Evolutionary conservation across 2,113 vertebrate genomes (phyloP).

Genomic region (Bettongia penicillata): DNA sequence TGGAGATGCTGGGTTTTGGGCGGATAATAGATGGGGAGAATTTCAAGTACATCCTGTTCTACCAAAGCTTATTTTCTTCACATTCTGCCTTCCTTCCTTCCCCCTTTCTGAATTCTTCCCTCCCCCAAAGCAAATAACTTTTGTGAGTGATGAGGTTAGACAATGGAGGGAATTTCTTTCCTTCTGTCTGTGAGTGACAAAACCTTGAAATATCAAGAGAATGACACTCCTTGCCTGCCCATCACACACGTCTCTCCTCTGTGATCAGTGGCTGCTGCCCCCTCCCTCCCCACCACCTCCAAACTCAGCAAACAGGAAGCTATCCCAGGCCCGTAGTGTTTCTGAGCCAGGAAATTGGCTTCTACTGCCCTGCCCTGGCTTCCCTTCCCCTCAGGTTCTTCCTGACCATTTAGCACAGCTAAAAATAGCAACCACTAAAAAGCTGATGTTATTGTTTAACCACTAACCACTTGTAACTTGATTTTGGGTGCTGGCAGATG

Average conservation of each 20-base stretch:
- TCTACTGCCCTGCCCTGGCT: slow-evolving; percentile 76
- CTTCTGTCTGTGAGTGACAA: slow-evolving; percentile 59
- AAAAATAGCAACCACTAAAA: slow-evolving; percentile 66
- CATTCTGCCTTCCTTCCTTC: slow-evolving; percentile 23
- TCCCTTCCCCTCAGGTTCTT: slow-evolving; percentile 73
- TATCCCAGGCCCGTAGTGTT: slow-evolving; percentile 76
- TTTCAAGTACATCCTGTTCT: slow-evolving; percentile 70
- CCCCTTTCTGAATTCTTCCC: neutral
- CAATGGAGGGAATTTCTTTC: slow-evolving; percentile 24
- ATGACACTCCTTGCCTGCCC: neutral
- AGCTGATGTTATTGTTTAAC: slow-evolving; percentile 68
- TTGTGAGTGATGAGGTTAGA: neutral
- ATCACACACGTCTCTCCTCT: slow-evolving; percentile 44
- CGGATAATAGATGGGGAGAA: slow-evolving; percentile 55
- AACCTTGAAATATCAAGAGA: slow-evolving; percentile 64
- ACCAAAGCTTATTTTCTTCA: neutral
- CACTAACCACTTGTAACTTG: slow-evolving; percentile 21
- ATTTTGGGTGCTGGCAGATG: slow-evolving; percentile 47
- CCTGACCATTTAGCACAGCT: slow-evolving; percentile 53
- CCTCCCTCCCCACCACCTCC: neutral
- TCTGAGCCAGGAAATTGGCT: slow-evolving; percentile 75
- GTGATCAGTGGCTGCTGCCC: slow-evolving; percentile 64
- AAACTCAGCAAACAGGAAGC: slow-evolving; percentile 79
- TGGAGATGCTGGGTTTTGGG: slow-evolving; percentile 42
- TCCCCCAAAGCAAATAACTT: slow-evolving; percentile 45